Evolutionary conservation across 2,888 invertebrate species (phyloP), one percentile per base, ranked within the genome.

Genomic region (Hyppa rectilinea): DNA sequence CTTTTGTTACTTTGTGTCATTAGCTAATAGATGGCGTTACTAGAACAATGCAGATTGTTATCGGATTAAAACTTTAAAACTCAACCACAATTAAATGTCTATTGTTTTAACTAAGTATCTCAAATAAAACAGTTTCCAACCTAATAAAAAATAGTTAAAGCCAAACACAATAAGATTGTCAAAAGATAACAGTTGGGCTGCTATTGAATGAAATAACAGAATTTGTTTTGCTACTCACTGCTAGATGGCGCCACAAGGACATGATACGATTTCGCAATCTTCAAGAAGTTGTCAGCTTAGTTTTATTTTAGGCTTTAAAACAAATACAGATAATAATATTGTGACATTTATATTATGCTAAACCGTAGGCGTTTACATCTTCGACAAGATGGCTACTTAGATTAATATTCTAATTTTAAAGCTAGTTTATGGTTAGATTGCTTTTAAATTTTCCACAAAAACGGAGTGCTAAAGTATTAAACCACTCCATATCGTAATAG

Each of bases 221-320:
- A 43, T 52, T 71, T 47, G 74, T 87, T 80, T 68, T 1, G 69
- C 90, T 86, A 88, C 80, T 85, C 74, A 58, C 52, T 78, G 43
- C 78, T 83, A 91, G 91, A 87, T 91, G 89, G 87, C 90, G 85
- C 5, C 47, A 78, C n/a, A 17, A 36, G 81, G 77, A 23, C 10
- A 20, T 26, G 3, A 43, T n/a, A 26, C 17, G 9, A 29, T 17
- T 52, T 66, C 34, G 36, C 23, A 20, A 62, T 43, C 31, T 45
- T 14, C 5, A 38, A 36, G 45, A 34, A 20, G 26, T 31, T 26
- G 20, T 40, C 26, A 2, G 47, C 4, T 47, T 53, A 20, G 45
- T 73, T 45, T 58, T 34, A 23, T 73, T 45, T 58, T 34, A 23
- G 6, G 50, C 56, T 71, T 26, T 47, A 59, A 62, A 79, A 49